phyloP scores from a whole-genome alignment of 2,888 invertebrate genomes.

The Lasioglossum villosulum region DNA sequence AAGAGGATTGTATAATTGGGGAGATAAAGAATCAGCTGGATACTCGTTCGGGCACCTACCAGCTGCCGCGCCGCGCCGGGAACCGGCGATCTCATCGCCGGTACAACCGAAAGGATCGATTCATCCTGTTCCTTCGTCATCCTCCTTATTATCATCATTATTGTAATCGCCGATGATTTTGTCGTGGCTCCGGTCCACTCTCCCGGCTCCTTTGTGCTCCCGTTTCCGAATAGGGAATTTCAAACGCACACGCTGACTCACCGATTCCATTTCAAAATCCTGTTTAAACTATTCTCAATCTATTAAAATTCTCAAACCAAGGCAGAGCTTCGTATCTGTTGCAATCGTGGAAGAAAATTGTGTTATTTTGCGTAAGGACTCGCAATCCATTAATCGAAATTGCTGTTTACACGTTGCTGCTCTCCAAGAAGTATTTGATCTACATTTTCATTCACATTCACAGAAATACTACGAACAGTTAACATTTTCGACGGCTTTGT shows the following conservation, averaged over 20 bases:
- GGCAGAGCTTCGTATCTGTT: too few species aligned
- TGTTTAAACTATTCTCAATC: background rate
- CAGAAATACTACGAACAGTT: background rate
- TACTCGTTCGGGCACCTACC: conserved; percentile 82
- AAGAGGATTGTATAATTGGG: conserved; percentile 82
- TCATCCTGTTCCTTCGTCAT: conserved; percentile 55
- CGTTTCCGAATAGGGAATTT: background rate
- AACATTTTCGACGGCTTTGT: background rate
- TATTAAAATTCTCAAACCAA: background rate
- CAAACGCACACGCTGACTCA: background rate
- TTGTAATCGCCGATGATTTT: conserved; percentile 50
- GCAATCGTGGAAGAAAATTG: background rate
- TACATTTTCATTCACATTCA: background rate
- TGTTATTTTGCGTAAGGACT: background rate
- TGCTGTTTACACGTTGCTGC: background rate
- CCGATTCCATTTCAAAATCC: background rate
- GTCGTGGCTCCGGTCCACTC: conserved; percentile 14
- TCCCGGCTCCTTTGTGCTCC: conserved; percentile 6
- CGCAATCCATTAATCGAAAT: too few species aligned
- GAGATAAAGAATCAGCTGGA: conserved; percentile 81
- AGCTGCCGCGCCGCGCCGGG: conserved; percentile 74
- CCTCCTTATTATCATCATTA: conserved; percentile 56
- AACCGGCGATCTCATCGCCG: conserved; percentile 26
- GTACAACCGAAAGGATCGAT: conserved; percentile 51
- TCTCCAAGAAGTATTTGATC: background rate